phyloP scores from a whole-genome alignment of 2,797 vertebrate species.

The Manis javanica region DNA sequence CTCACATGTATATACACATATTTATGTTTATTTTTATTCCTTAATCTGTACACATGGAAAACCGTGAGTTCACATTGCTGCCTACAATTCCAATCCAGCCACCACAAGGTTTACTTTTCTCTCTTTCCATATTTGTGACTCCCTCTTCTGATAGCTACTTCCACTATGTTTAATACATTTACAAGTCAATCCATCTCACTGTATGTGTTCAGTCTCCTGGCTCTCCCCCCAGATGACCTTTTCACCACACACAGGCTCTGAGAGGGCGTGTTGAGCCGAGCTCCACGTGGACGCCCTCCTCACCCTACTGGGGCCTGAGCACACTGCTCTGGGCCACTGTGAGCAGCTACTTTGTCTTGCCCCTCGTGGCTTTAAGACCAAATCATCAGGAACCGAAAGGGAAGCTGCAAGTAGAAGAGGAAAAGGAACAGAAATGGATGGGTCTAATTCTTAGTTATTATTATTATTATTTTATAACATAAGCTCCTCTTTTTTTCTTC shows the following conservation, averaged over 20 bases:
- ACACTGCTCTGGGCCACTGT: not conserved
- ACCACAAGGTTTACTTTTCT: not conserved
- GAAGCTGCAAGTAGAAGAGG: not conserved
- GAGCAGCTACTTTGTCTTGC: not conserved
- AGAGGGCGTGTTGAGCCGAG: accelerated
- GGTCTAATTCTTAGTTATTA: not conserved
- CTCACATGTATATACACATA: not conserved
- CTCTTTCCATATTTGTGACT: not conserved
- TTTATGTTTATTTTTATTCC: not conserved
- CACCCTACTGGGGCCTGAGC: not conserved
- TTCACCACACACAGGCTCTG: not conserved
- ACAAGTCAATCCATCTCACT: not conserved
- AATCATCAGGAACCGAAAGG: not conserved
- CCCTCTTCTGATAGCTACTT: not conserved
- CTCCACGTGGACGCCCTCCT: not conserved
- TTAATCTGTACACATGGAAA: not conserved
- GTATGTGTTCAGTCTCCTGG: not conserved
- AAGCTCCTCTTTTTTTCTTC: not conserved
- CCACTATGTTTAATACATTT: not conserved
- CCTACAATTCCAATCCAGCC: not conserved
- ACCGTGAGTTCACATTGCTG: not conserved
- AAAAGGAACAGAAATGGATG: constrained; percentile 26
- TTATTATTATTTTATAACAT: not conserved
- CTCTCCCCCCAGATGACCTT: not conserved
- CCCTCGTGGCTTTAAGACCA: not conserved